Evolutionary conservation across 2,113 vertebrate genomes (phyloP), one percentile per base, ranked within the genome.

Genomic region (Ammodytes dubius): DNA sequence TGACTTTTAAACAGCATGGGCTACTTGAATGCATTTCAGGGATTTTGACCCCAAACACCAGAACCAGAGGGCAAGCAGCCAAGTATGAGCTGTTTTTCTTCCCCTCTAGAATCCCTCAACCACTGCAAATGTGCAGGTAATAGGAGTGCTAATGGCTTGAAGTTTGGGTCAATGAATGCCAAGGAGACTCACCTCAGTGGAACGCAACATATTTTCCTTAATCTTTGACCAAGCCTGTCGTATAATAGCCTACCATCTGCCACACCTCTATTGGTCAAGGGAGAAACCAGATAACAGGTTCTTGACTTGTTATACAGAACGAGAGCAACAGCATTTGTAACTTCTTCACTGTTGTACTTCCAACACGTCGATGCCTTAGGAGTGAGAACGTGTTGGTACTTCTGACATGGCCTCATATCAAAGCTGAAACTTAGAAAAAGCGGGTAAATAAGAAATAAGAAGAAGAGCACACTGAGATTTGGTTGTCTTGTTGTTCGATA

Each of bases 81-180:
- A 56, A 66, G 12, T 37, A 14, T 53, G 27, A 65, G 17, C n/a
- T 8, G 4, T 39, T 53, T 5, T 75, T 53, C 61, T 75, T 72
- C 72, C 27, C 27, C 15, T 15, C 6, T 19, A 68, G 39, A 85
- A 46, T 85, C 82, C 72, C n/a, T 78, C 81, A 88, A 45, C 47
- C 67, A 60, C 40, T 87, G 46, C n/a, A 83, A 87, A 89, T 79
- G 63, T 39, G 27, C 27, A 59, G 57, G 60, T 85, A 87, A 86
- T 60, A 19, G 46, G 10, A 76, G 66, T 19, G 68, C n/a, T 88
- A 85, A 90, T 82, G 76, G 72, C 27, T 27, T 27, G 50, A 60
- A 14, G 39, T 27, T 79, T 87, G 67, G 60, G 87, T 86, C 73
- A 90, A 92, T 89, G 70, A 87, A 72, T 92, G 82, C 68, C 67